Base-by-base conservation (phyloP, 2,888 invertebrate genomes). In the Ditula angustiorana region DNA sequence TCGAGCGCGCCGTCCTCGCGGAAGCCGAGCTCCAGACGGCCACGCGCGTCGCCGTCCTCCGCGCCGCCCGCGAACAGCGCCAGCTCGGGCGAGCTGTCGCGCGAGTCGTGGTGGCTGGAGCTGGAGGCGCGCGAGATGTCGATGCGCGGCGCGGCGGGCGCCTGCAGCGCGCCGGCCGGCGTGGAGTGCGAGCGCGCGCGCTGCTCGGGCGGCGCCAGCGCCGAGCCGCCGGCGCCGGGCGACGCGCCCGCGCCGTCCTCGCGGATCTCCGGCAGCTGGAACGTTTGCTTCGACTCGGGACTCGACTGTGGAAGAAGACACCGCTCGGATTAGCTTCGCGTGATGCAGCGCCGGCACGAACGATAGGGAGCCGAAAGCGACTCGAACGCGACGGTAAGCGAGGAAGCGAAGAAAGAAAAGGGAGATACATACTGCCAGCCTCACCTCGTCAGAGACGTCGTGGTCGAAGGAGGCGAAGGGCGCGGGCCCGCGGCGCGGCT, bases 381-480 rank as follows among this genome's bases (percentile, higher is more conserved):
- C 44, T 35, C 21, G 19, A 24, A 62, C 52, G 26, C 19, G 52
- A 33, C n/a, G 13, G 33, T 7, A 52, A 61, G 46, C 28, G 59
- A 52, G 30, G 24, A 5, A 77, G 69, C 69, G 85, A 83, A 83
- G 71, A 74, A 71, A 79, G 69, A 74, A 67, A 3, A 74, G 66
- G 70, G 63, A 71, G 91, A 93, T 94, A 94, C 94, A 88, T 94
- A 94, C 94, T 85, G 93, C 91, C 69, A 92, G 87, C 83, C 94
- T 95, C 90, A 96, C 95, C 94, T 96, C 96, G 92, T 97, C 97
- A 81, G 96, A 96, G 86, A 95, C 94, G 94, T 97, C 97, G 88
- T 91, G 91, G 94, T 98, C 98, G 93, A 98, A 97, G 80, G 98
- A 98, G 85, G 98, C 98, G 90, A 98, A 96, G 83, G 98, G 98